A percentile compares a stretch with the other conserved stretches of the same genome.
phyloP scores from a whole-genome alignment of 2,888 invertebrate genomes.

The Calameuta filiformis region DNA sequence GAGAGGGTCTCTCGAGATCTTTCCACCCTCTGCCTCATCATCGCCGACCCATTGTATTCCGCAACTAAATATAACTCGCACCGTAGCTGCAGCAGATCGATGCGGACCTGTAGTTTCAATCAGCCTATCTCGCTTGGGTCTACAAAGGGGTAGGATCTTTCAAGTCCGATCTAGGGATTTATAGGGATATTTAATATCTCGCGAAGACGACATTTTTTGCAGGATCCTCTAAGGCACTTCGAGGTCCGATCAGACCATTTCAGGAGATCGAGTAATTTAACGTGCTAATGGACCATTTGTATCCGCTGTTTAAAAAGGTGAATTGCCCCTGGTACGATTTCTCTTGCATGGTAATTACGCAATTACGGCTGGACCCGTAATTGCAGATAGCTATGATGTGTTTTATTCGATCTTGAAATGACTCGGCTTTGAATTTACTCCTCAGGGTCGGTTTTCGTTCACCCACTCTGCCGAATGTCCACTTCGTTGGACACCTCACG shows the following conservation, averaged over 20 bases:
- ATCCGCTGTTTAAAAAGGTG: background rate
- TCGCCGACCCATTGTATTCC: background rate
- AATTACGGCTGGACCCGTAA: slow-evolving; percentile 30
- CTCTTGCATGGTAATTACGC: slow-evolving; percentile 32
- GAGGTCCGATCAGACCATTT: background rate
- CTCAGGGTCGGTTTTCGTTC: background rate
- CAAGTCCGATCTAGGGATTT: too few relatives aligned
- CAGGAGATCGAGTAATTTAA: background rate
- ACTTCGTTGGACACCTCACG: background rate
- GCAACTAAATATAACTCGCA: slow-evolving; percentile 15
- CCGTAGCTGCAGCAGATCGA: slow-evolving; percentile 15
- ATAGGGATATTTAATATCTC: too few relatives aligned
- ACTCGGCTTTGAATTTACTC: slow-evolving; percentile 3
- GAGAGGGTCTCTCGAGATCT: background rate
- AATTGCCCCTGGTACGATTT: slow-evolving; percentile 17
- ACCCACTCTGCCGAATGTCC: background rate
- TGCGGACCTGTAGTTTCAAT: background rate
- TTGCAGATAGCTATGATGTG: slow-evolving; percentile 23
- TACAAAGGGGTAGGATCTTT: too few relatives aligned
- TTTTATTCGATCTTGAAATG: slow-evolving; percentile 22
- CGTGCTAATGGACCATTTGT: background rate
- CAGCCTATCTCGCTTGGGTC: background rate
- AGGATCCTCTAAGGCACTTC: background rate
- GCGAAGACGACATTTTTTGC: background rate
- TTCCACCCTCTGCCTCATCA: background rate